These are phyloP conservation scores for Platycheirus rosarum DNA, from an alignment of 2,888 invertebrate genomes.

Conservation along the genomic window DNA sequence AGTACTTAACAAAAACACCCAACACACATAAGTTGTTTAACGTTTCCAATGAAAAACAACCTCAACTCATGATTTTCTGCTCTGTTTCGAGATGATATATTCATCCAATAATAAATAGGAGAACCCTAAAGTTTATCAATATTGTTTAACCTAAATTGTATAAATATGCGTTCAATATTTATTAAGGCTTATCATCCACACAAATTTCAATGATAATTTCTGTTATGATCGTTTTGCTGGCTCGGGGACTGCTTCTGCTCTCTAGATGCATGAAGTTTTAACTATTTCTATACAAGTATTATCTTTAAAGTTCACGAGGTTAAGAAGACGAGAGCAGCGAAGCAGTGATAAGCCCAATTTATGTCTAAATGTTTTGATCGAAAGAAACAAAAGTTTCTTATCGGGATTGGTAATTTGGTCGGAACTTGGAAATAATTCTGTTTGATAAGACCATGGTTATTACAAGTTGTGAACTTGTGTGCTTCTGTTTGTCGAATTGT, in stretches of 20 bases:
- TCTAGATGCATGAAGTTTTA: conserved; percentile 69
- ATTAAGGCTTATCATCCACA: conserved; percentile 62
- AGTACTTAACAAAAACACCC: conserved; percentile 16
- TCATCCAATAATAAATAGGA: conserved; percentile 75
- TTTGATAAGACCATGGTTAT: conserved; percentile 50
- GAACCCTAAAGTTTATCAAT: conserved; percentile 75
- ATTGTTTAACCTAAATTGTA: conserved; percentile 74
- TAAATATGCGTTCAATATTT: conserved; percentile 59
- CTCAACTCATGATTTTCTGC: conserved; percentile 60
- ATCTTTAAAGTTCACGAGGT: conserved; percentile 68
- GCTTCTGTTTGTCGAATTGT: conserved; percentile 48
- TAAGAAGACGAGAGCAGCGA: conserved; percentile 41
- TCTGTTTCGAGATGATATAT: conserved; percentile 65
- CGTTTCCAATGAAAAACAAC: conserved; percentile 54
- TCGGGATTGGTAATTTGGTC: conserved; percentile 66
- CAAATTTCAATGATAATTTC: conserved; percentile 63
- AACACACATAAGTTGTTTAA: conserved; percentile 44
- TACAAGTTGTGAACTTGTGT: conserved; percentile 50
- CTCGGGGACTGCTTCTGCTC: conserved; percentile 27
- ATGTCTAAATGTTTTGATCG: conserved; percentile 54
- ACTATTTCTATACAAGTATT: conserved; percentile 64
- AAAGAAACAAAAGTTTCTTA: conserved; percentile 61
- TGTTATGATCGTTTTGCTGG: conserved; percentile 34
- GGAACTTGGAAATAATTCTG: conserved; percentile 44
- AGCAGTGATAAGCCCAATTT: conserved; percentile 65